Evolutionary conservation across 2,888 invertebrate species (phyloP), one percentile per base, ranked within the genome.

Genomic region (Erebia epiphron): DNA sequence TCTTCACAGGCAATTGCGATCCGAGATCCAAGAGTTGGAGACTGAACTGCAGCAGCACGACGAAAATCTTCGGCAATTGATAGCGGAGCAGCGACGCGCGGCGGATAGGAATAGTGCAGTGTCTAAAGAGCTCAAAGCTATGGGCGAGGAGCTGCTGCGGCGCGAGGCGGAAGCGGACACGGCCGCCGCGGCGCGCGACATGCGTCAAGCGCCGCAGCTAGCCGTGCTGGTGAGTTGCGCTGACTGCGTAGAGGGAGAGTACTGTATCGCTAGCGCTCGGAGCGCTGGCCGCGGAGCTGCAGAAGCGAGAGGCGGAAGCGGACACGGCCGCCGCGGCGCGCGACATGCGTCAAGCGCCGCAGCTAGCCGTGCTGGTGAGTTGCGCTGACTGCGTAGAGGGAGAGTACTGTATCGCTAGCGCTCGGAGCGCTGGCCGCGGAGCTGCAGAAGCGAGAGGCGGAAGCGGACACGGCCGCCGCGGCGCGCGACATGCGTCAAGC

Each of bases 71-170:
- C 49, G 95, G 95, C 14, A 86, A 85, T 62, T 94, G 94, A 46
- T 82, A 87, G 94, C 95, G 2, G 93, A 93, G 93, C 93, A 97
- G 79, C 96, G 96, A 86, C 95, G 96, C 84, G 94, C 95, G 1
- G 91, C 89, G 85, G 16, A 58, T 77, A 79, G 67, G 79, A 89
- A 35, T 76, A 68, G 78, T 86, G 83, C 72, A 75, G 79, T 7
- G 26, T 10, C 14, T 57, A 41, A 79, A 78, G 79, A 90, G 81
- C 76, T 83, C 83, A 58, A 82, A 82, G 67, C 82, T 75, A 80
- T 75, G 73, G 56, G 67, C 61, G 80, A 84, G 72, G 77, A 75
- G 77, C 68, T 67, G 75, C 76, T 65, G 67, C 75, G 72, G 78
- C 75, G 75, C 76, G 60, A 73, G 79, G 83, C 78, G 74, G 77